These are phyloP conservation scores for Hirudo medicinalis DNA, from an alignment of 1,140 invertebrate genomes.

Conservation along the genomic window DNA sequence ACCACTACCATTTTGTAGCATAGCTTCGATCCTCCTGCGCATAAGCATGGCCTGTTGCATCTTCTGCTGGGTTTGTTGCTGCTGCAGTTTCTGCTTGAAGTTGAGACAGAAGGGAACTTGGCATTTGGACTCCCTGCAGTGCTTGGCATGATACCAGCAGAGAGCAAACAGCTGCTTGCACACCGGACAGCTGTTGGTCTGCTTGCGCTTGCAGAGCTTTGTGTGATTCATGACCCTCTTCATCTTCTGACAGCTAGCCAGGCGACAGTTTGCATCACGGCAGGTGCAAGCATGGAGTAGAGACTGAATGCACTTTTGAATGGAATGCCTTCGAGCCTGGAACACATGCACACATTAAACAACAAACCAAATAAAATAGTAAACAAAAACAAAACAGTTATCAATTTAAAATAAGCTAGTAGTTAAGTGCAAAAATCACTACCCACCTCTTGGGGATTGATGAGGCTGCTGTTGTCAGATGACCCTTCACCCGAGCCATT, in stretches of 20 bases:
- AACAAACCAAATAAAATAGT: not conserved
- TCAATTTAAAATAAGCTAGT: too few species aligned
- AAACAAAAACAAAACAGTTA: too few species aligned
- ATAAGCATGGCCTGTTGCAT: conserved; percentile 71
- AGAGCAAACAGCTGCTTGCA: conserved; percentile 96
- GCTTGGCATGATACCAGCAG: conserved; percentile 97
- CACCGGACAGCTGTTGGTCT: conserved; percentile 87
- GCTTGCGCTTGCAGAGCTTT: conserved; percentile 72
- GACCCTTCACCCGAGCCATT: conserved; percentile 49
- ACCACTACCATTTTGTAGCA: conserved; percentile 44
- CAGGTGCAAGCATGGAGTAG: conserved; percentile 91
- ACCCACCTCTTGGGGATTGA: conserved; percentile 58
- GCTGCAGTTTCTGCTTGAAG: conserved; percentile 90
- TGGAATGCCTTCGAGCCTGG: conserved; percentile 80
- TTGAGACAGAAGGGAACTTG: conserved; percentile 97
- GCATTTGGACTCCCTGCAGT: conserved; percentile 83
- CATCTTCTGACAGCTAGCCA: conserved; percentile 95
- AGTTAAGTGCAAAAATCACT: not conserved
- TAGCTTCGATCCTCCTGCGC: conserved; percentile 64
- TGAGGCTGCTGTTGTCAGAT: not conserved
- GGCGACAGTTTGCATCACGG: conserved; percentile 90
- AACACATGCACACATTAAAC: conserved; percentile 45
- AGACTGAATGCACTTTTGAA: conserved; percentile 91
- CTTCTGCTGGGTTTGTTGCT: conserved; percentile 86
- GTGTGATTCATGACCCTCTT: conserved; percentile 92